Evolutionary conservation across 92 coral and sea anemone genomes (phyloP), one percentile per base, ranked within the genome.

Genomic region (Parazoanthus atlanticus): DNA sequence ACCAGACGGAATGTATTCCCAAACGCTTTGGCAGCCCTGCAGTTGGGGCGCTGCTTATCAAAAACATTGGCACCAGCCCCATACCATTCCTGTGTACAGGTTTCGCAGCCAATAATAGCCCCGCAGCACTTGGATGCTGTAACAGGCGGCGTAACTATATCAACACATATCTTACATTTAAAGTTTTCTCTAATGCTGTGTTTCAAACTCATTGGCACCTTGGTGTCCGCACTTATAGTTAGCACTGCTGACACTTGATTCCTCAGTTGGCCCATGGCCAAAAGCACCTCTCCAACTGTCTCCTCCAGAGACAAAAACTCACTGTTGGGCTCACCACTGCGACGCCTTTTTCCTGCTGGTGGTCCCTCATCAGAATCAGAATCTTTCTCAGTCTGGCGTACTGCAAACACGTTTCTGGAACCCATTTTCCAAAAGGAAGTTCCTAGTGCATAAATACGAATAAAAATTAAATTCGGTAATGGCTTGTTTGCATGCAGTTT

Each of bases 1-100:
- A 83, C 75, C 26, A 83, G 46, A 9, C 86, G 40, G 49, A 83
- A 83, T 13, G 86, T 83, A 33, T 83, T 25, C n/a, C 76, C 70
- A 65, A 65, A 66, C 23, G 76, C 86, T 17, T 75, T 72, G 56
- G 52, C 86, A 17, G 86, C 73, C 52, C 86, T 83, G 86, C 86
- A 83, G 15, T 83, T 83, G 23, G 76, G 86, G 73, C 54, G 65
- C 15, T 29, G 49, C 31, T 83, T 83, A 29, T 83, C 76, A 65
- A 83, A 83, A 1, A 83, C 86, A 26, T 66, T 34, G 47, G 76
- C 46, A n/a, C 86, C 86, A 32, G 76, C 73, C 13, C 86, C 76
- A 66, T 83, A 83, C 86, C 86, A 83, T 17, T 74, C 34, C 31
- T 65, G 86, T 2, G 49, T 41, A 26, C 86, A 83, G 8, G 26